phyloP scores from a whole-genome alignment of 2,797 vertebrate species.

The Notolabrus celidotus region DNA sequence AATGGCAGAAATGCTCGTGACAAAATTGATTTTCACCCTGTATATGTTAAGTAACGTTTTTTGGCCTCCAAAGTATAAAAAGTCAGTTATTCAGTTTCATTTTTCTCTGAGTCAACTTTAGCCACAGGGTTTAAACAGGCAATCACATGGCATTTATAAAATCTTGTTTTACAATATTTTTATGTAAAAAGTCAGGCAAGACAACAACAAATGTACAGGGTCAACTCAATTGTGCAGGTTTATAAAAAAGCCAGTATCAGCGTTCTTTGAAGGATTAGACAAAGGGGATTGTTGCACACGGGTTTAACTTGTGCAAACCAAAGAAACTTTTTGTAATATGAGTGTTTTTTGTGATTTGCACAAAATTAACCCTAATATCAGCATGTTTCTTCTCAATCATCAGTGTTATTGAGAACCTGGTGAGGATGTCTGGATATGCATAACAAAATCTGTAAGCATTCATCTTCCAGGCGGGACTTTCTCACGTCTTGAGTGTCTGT shows the following conservation, averaged over 20 bases:
- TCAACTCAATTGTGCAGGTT: slow-evolving; percentile 12
- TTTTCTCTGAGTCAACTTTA: slow-evolving; percentile 9
- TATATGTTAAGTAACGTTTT: neutral
- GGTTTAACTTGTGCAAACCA: slow-evolving; percentile 76
- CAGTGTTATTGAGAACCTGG: slow-evolving; percentile 27
- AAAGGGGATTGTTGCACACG: slow-evolving; percentile 50
- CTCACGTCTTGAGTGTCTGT: slow-evolving; percentile 26
- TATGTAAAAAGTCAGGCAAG: neutral
- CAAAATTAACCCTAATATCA: slow-evolving; percentile 57
- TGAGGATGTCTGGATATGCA: slow-evolving; percentile 36
- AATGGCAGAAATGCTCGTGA: neutral
- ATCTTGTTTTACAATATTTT: neutral
- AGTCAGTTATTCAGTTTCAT: neutral
- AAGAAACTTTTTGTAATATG: slow-evolving; percentile 67
- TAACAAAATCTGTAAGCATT: slow-evolving; percentile 28
- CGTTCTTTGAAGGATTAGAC: slow-evolving; percentile 23
- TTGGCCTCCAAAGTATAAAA: slow-evolving; percentile 2
- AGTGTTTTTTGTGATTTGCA: slow-evolving; percentile 69
- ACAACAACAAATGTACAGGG: slow-evolving; percentile 23
- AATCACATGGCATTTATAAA: slow-evolving; percentile 9
- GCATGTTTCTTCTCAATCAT: slow-evolving; percentile 34
- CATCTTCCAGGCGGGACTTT: slow-evolving; percentile 21
- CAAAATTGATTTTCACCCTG: neutral
- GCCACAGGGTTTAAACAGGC: slow-evolving; percentile 9
- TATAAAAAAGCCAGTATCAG: slow-evolving; percentile 33